phyloP scores from a whole-genome alignment of 2,888 invertebrate species.

The Chloroclysta siterata region DNA sequence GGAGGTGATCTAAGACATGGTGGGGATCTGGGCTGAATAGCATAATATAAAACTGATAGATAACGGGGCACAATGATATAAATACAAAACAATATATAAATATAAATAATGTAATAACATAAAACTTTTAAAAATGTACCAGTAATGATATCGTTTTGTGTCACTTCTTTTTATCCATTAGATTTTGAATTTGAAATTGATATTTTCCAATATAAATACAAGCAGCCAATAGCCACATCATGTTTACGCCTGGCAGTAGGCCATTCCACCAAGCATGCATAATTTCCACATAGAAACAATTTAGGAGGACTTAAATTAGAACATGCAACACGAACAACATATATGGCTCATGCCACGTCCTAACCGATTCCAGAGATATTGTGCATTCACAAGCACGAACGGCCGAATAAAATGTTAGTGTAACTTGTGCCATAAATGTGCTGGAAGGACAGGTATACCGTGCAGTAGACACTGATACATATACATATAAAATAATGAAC shows the following conservation, averaged over 20 bases:
- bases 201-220: constrained; percentile 62
- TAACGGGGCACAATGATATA: constrained; percentile 58
- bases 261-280: constrained; percentile 82
- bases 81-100: constrained; percentile 30
- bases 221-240: constrained; percentile 77
- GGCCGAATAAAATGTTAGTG: constrained; percentile 71
- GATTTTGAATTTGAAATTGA: constrained; percentile 41
- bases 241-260: constrained; percentile 73
- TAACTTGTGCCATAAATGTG: constrained; percentile 78
- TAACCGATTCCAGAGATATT: constrained; percentile 69
- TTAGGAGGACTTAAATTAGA: constrained; percentile 70
- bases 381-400: constrained; percentile 82
- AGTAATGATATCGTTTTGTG: constrained; percentile 17
- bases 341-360: constrained; percentile 80
- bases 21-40: constrained; percentile 59
- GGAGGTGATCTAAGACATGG: constrained; percentile 55
- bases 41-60: constrained; percentile 42
- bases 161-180: constrained; percentile 29
- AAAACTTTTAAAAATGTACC: background rate
- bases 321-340: constrained; percentile 84
- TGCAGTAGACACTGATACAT: constrained; percentile 78
- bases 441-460: constrained; percentile 79
- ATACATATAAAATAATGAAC: constrained; percentile 65
- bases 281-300: constrained; percentile 72
- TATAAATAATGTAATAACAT: constrained; percentile 6